A percentile compares a stretch with the other conserved stretches of the same genome.
Conservation (phyloP, 1,140 invertebrate species). For the Megalonaias nervosa region DNA sequence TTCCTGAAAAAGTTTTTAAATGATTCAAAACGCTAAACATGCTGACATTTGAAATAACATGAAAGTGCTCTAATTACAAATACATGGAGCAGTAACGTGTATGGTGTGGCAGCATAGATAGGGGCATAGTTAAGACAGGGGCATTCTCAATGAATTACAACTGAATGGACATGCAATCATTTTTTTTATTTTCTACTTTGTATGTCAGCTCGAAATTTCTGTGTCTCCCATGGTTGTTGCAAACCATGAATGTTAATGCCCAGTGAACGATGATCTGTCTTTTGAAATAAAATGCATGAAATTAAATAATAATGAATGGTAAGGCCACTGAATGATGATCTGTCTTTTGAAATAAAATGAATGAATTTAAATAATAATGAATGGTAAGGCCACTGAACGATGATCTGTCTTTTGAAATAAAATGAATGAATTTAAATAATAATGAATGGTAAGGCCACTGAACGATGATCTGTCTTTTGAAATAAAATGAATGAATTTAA, state of each 20-base stretch:
- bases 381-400: constrained; percentile 9
- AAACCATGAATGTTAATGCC: constrained; percentile 16
- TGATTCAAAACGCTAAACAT: constrained; percentile 74
- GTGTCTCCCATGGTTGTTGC: neutral
- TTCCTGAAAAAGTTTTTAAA: constrained; percentile 34
- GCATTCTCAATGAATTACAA: neutral
- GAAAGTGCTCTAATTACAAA: neutral
- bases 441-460: constrained; percentile 3
- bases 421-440: too few species aligned
- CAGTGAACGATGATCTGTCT: neutral
- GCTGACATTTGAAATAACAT: constrained; percentile 75
- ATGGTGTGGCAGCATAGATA: neutral
- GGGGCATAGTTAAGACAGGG: neutral
- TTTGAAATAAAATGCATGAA: neutral
- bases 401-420: neutral
- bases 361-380: too few species aligned
- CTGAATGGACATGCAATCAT: neutral
- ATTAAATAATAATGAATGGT: neutral
- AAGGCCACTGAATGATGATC: constrained; percentile 7
- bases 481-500: neutral
- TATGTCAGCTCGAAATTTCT: neutral
- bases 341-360: neutral
- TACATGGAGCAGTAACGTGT: neutral
- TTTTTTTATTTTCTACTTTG: neutral
- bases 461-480: neutral